A percentile compares a stretch with the other conserved stretches of the same genome.
These are phyloP conservation scores for Myopa testacea DNA, from an alignment of 2,888 invertebrate genomes.

Conservation along the genomic window DNA sequence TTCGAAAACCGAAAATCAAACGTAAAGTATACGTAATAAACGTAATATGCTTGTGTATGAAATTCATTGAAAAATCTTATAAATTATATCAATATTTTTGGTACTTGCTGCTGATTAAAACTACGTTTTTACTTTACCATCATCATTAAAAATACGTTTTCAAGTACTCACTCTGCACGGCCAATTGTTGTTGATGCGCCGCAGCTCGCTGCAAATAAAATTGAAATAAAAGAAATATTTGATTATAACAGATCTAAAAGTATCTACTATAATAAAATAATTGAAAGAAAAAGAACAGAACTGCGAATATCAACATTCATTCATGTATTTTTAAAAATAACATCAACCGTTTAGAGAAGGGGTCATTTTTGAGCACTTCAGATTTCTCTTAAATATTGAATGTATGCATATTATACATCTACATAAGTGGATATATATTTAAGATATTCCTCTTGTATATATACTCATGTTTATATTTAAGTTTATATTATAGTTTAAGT, in stretches of 20 bases:
- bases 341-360: too few species aligned
- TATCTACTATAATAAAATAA: background rate
- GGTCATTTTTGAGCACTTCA: too few species aligned
- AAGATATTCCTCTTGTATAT: background rate
- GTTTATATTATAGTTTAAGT: too few species aligned
- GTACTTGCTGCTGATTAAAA: constrained; percentile 49
- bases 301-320: background rate
- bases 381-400: background rate
- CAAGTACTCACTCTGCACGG: constrained; percentile 69
- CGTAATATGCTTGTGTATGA: too few species aligned
- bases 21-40: background rate
- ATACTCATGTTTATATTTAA: background rate
- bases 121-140: background rate
- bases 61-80: too few species aligned
- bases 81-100: constrained; percentile 27
- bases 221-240: constrained; percentile 47
- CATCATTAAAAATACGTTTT: constrained; percentile 7
- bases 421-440: background rate
- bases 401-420: background rate
- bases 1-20: background rate
- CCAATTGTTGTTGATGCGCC: constrained; percentile 75
- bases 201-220: constrained; percentile 76
- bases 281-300: too few species aligned
- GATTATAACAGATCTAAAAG: constrained; percentile 4
- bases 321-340: background rate